Evolutionary conservation across 2,888 invertebrate genomes (phyloP).

Genomic region (Heteromyza rotundicornis): DNA sequence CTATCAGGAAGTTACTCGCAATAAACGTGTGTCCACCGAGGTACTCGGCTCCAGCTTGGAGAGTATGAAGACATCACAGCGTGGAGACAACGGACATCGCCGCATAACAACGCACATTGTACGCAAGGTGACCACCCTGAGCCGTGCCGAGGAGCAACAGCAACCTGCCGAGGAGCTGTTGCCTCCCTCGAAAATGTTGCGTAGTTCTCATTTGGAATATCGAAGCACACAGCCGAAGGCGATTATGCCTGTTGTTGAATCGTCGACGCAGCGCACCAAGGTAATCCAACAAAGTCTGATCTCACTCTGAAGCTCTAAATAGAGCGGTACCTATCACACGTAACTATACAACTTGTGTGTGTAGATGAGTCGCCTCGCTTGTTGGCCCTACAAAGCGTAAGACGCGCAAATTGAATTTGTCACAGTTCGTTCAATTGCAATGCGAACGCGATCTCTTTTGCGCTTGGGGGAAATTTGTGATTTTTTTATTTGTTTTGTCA

Average conservation of each 20-base stretch:
- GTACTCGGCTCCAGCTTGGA: conserved; percentile 84
- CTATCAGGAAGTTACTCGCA: conserved; percentile 80
- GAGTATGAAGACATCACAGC: conserved; percentile 81
- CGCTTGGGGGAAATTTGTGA: no score
- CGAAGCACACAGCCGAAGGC: conserved; percentile 60
- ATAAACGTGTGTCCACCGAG: conserved; percentile 82
- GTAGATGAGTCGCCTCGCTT: no score
- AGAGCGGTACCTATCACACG: no score
- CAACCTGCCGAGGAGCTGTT: conserved; percentile 69
- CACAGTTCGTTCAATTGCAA: conserved; percentile 2
- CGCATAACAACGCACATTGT: conserved; percentile 87
- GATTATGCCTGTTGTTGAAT: conserved; percentile 66
- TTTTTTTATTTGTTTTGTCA: no score
- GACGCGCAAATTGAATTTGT: conserved; percentile 13
- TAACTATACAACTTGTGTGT: no score
- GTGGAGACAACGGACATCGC: conserved; percentile 78
- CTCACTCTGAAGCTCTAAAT: no score
- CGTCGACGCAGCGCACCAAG: conserved; percentile 74
- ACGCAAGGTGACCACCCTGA: conserved; percentile 86
- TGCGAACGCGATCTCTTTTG: background rate
- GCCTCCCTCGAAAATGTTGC: conserved; percentile 65
- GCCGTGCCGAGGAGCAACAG: conserved; percentile 83
- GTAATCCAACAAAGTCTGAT: conserved; percentile 64
- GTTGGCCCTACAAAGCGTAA: conserved; percentile 7
- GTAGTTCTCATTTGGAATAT: conserved; percentile 64